Evolutionary conservation across 1,140 invertebrate species (phyloP).

Genomic region (Dendroctonus valens): DNA sequence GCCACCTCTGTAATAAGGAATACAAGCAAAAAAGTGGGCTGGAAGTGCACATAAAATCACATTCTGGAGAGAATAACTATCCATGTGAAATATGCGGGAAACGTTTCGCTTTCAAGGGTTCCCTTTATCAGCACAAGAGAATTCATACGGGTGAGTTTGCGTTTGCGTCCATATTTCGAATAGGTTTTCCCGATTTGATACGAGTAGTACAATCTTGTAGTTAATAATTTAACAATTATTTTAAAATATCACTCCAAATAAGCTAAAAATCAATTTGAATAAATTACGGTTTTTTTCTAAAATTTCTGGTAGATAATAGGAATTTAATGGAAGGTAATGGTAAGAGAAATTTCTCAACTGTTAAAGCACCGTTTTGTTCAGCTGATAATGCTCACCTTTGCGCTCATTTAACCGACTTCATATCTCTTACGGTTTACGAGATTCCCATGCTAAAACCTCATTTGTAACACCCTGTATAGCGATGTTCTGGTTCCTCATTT

Average conservation of each 20-base stretch:
- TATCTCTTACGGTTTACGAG: too few relatives aligned
- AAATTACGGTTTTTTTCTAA: neutral
- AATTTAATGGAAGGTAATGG: too few relatives aligned
- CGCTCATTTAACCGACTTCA: too few relatives aligned
- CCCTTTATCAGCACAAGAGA: constrained; percentile 26
- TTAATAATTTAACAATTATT: neutral
- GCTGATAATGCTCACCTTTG: too few relatives aligned
- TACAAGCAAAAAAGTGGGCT: constrained; percentile 32
- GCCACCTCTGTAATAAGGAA: constrained; percentile 26
- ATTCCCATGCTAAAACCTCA: too few relatives aligned
- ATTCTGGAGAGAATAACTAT: constrained; percentile 30
- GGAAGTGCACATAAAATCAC: constrained; percentile 26
- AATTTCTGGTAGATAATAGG: neutral
- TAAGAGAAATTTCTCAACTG: too few relatives aligned
- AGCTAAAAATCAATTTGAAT: neutral
- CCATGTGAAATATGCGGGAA: constrained; percentile 29
- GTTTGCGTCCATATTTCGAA: neutral
- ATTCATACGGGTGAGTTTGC: constrained; percentile 22
- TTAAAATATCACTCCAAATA: neutral
- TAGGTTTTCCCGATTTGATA: too few relatives aligned
- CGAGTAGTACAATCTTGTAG: too few relatives aligned
- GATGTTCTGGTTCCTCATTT: too few relatives aligned
- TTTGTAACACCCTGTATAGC: too few relatives aligned
- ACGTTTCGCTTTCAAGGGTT: constrained; percentile 25
- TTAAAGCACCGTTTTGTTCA: too few relatives aligned